phyloP scores from a whole-genome alignment of 2,113 vertebrate species.

The Dromaius novaehollandiae region DNA sequence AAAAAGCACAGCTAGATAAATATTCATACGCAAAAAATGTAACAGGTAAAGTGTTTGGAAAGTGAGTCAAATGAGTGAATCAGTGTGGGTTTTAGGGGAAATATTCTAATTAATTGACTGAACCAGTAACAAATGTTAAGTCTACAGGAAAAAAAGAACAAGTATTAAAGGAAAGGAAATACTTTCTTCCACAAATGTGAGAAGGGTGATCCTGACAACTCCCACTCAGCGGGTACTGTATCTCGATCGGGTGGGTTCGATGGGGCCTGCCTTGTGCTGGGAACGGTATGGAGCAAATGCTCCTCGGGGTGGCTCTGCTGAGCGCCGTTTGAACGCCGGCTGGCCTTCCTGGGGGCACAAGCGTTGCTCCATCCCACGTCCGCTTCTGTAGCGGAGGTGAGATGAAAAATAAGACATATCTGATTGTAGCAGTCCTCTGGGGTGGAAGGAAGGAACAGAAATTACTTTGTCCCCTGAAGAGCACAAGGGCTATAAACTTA shows the following conservation, averaged over 20 bases:
- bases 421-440: neutral
- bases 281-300: neutral
- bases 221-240: neutral
- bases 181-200: neutral
- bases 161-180: neutral
- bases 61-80: neutral
- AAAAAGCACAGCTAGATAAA: neutral
- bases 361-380: conserved; percentile 16
- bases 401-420: neutral
- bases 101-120: neutral
- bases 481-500: neutral
- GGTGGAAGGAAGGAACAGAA: neutral
- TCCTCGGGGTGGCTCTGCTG: conserved; percentile 14
- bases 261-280: neutral
- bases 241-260: neutral
- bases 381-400: neutral
- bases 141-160: neutral
- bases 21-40: neutral
- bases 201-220: neutral
- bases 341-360: conserved; percentile 8
- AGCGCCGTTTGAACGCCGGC: conserved; percentile 51
- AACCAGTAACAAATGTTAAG: neutral
- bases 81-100: neutral
- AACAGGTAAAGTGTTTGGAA: neutral
- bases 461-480: neutral